Conservation (phyloP, 1,140 invertebrate genomes). For the Lepidurus couesii region DNA sequence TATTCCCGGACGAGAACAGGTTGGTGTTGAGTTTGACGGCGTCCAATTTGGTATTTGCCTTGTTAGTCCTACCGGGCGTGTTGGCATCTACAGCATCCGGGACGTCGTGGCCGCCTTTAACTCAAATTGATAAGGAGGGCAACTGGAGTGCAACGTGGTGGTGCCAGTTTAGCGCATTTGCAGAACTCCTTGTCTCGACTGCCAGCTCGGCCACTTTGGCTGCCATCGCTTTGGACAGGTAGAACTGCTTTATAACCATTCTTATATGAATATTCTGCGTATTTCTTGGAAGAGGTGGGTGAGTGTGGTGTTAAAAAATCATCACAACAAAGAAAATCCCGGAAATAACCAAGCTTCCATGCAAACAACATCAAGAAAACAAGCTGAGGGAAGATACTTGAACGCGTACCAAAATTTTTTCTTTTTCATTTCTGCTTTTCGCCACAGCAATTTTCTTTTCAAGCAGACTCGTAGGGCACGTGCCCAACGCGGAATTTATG, state of each 20-base stretch:
- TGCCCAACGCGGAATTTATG: background rate
- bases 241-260: background rate
- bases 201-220: constrained; percentile 35
- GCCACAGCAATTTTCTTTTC: background rate
- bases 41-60: constrained; percentile 34
- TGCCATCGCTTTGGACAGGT: constrained; percentile 37
- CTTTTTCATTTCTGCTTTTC: background rate
- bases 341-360: background rate
- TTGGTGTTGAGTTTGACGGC: constrained; percentile 37
- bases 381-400: too few relatives aligned
- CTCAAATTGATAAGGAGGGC: background rate
- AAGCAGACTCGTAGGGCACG: background rate
- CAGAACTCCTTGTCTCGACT: constrained; percentile 22
- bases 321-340: background rate
- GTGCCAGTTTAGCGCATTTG: constrained; percentile 28
- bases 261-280: background rate
- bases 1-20: constrained; percentile 27
- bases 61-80: constrained; percentile 34
- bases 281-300: background rate
- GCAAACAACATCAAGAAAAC: background rate
- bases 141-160: constrained; percentile 1
- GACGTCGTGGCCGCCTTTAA: constrained; percentile 28
- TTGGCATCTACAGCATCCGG: constrained; percentile 34
- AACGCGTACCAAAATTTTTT: too few relatives aligned
- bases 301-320: background rate